Evolutionary conservation across 1,140 invertebrate species (phyloP).

Genomic region (Hermetia illucens): DNA sequence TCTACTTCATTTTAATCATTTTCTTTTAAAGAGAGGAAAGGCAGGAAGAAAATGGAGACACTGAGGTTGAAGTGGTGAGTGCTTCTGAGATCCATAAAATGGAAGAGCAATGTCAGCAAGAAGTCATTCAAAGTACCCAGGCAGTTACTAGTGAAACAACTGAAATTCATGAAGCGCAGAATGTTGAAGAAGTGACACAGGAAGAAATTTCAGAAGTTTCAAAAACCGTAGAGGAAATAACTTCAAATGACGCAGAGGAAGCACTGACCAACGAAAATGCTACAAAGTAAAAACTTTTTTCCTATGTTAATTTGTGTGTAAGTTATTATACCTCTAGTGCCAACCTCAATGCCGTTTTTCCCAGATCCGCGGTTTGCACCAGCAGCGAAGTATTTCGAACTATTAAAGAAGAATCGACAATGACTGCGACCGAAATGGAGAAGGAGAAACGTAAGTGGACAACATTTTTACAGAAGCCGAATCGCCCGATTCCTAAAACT

Average conservation of each 20-base stretch:
- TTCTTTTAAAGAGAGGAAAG: background rate
- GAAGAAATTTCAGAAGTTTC: slow-evolving; percentile 1
- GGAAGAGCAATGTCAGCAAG: too few relatives aligned
- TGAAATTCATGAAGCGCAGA: background rate
- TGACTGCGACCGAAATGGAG: slow-evolving; percentile 33
- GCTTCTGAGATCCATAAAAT: too few relatives aligned
- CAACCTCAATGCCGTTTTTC: slow-evolving; percentile 52
- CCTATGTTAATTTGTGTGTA: too few relatives aligned
- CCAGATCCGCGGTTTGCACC: slow-evolving; percentile 43
- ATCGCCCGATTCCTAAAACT: slow-evolving; percentile 41
- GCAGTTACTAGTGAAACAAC: background rate
- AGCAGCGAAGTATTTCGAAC: slow-evolving; percentile 54
- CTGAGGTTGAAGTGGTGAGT: too few relatives aligned
- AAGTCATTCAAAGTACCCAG: background rate
- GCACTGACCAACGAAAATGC: slow-evolving; percentile 47
- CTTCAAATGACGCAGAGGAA: slow-evolving; percentile 51
- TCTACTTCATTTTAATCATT: background rate
- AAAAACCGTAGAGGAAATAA: slow-evolving; percentile 29
- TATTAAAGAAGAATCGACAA: slow-evolving; percentile 37
- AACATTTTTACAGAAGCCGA: slow-evolving; percentile 55
- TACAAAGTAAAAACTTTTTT: slow-evolving; percentile 42
- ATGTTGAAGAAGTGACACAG: background rate
- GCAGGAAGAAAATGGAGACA: background rate
- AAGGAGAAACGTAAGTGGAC: slow-evolving; percentile 46
- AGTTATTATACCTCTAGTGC: too few relatives aligned